These are phyloP conservation scores for Catocala sponsa DNA, from an alignment of 2,888 invertebrate genomes.

Conservation along the genomic window DNA sequence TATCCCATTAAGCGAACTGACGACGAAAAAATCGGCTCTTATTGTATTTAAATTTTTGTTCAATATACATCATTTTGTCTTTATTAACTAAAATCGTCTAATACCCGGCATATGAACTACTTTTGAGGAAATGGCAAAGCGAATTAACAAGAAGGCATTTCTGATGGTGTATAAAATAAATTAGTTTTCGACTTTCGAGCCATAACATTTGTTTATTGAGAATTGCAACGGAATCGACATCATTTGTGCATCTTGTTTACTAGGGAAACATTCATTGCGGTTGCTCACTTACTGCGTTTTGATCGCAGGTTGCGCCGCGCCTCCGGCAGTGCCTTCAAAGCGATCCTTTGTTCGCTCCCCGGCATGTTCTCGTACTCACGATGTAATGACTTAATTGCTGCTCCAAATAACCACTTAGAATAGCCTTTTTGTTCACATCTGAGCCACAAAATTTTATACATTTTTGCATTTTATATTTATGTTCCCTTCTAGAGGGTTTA, in stretches of 20 bases:
- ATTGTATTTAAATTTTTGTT: no score
- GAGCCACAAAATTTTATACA: background rate
- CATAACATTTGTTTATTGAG: no score
- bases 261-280: constrained; percentile 10
- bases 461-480: background rate
- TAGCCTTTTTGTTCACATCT: constrained; percentile 22
- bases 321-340: constrained; percentile 24
- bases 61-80: no score
- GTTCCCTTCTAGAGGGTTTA: no score
- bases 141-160: no score
- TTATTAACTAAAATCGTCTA: no score
- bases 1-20: no score
- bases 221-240: background rate
- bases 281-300: constrained; percentile 18
- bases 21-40: no score
- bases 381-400: constrained; percentile 50
- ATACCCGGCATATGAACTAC: no score
- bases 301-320: constrained; percentile 23
- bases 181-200: no score
- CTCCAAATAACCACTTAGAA: constrained; percentile 36
- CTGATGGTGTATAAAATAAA: no score
- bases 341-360: constrained; percentile 39
- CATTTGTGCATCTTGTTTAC: constrained; percentile 6
- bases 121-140: no score
- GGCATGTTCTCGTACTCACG: constrained; percentile 34